Base-by-base conservation (phyloP, 37 sponge, comb jelly and placozoan genomes). In the Diacarnus erythraeanus region DNA sequence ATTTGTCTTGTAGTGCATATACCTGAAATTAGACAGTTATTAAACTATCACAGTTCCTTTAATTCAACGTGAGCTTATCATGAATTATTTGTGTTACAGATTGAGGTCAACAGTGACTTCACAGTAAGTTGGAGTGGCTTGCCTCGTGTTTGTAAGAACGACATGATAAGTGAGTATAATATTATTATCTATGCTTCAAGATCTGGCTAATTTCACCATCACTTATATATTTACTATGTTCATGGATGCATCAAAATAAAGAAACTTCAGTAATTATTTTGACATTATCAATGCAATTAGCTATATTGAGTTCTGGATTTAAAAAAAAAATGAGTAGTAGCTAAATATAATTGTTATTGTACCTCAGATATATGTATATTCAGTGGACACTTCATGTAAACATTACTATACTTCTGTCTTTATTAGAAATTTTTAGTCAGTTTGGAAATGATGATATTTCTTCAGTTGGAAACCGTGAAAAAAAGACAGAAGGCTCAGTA, bases 111-210 rank as follows among this genome's bases (percentile, higher is more conserved):
- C n/a, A 56, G 59, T 35, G 59, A 70, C 35, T 39, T 79, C 12
- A 79, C 80, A 65, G 74, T 79, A n/a, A 79, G 33, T 2, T 86
- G 86, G 86, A 69, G 30, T 23, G 39, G 69, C 29, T 25, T 86
- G 17, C 75, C 86, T 25, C 78, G 80, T 34, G 86, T 64, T 35
- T 79, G 74, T 30, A 79, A 86, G 66, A 41, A 12, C 21, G 86
- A 86, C 43, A n/a, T 36, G 5, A 79, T 86, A 35, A 63, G 77
- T 76, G 6, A 38, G 34, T 29, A 34, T 58, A n/a, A n/a, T n/a
- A n/a, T n/a, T n/a, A n/a, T n/a, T n/a, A n/a, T n/a, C n/a, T n/a
- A n/a, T n/a, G n/a, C n/a, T n/a, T n/a, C n/a, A n/a, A n/a, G n/a
- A n/a, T n/a, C n/a, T n/a, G n/a, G n/a, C n/a, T n/a, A n/a, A n/a